Conservation (phyloP, 1,140 invertebrate species). For the Teleogryllus occipitalis region DNA sequence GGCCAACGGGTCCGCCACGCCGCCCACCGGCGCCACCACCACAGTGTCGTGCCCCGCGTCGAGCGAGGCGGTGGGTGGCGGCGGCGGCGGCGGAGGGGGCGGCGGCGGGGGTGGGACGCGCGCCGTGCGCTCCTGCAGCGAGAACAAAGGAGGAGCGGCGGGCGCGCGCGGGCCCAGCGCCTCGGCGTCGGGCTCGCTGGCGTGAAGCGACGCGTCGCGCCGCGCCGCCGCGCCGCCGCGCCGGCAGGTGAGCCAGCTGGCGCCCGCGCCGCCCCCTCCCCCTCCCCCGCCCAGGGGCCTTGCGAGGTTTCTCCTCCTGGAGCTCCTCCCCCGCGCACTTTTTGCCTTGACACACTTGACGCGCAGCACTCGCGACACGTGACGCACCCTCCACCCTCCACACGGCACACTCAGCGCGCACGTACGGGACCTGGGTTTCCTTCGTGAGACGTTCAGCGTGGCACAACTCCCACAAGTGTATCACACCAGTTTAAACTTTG, state of each 20-base stretch:
- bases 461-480: no score
- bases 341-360: no score
- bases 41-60: slow-evolving; percentile 18
- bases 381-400: no score
- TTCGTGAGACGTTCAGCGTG: no score
- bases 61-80: slow-evolving; percentile 11
- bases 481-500: no score
- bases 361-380: no score
- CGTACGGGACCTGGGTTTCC: no score
- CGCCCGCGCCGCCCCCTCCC: no score
- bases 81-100: background rate
- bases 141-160: slow-evolving; percentile 14
- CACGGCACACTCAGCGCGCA: no score
- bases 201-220: slow-evolving; percentile 12
- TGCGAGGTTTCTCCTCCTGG: no score
- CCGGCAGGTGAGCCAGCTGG: background rate
- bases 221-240: background rate
- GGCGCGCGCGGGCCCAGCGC: slow-evolving; percentile 10
- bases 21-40: background rate
- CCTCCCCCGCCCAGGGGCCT: background rate
- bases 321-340: no score
- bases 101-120: background rate
- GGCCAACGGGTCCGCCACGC: background rate
- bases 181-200: slow-evolving; percentile 17
- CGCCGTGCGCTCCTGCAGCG: slow-evolving; percentile 19